Base-by-base conservation (phyloP, 2,113 vertebrate species). In the Urocitellus parryii region DNA sequence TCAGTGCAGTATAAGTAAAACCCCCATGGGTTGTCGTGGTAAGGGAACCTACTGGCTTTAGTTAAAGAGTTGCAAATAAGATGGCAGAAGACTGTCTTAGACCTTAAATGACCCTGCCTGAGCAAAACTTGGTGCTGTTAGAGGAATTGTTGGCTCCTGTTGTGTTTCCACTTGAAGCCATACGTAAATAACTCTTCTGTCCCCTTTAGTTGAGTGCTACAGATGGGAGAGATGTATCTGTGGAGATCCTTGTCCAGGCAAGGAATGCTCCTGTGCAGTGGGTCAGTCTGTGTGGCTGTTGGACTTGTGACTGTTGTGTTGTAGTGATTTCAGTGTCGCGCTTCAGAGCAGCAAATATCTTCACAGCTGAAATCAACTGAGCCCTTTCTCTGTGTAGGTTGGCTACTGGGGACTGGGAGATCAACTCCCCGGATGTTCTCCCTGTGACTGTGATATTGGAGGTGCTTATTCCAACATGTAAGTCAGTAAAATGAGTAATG, bases 401-500 rank as follows among this genome's bases (percentile, higher is more conserved):
- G 99, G 99, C 91, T 99, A 98, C 97, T 99, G 99, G 99, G 99
- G 99, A 85, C 98, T 99, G 87, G 99, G 99, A 84, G 98, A 96
- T 93, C 99, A 98, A 6, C 90, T 97, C 32, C 96, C 98, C 53
- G 98, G 98, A 68, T 99, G 99, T 97, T 98, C 98, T 72, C 98
- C 99, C 0, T 99, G 99, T 92, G 98, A 99, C 96, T 99, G 99
- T 98, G 99, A 99, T 85, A 97, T 98, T 27, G 99, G 99, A 95
- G 99, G 99, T 96, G 99, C 99, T 81, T 98, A 97, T 67, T 98
- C 97, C 91, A 98, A 96, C 70, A 53, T 63, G 99, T 99, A 98
- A 96, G 99, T 98, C 81, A 79, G 18, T 42, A 76, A 77, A 14
- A 32, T 48, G 56, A 70, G 32, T 25, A 4, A 25, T 39, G 2